Evolutionary conservation across 2,113 vertebrate species (phyloP).

Genomic region (Trichomycterus rosablanca): DNA sequence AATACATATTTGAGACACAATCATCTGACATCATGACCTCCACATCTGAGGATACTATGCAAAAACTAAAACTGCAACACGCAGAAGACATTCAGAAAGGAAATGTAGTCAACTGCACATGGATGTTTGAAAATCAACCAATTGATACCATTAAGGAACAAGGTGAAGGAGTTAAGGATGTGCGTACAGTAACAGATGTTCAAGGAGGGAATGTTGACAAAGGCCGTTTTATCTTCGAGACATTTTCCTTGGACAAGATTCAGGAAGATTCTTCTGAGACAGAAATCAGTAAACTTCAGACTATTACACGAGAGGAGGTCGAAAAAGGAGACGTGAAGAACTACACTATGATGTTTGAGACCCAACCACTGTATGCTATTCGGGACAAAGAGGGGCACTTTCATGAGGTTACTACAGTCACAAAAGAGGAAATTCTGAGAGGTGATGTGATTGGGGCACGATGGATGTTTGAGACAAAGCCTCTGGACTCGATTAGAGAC

Average conservation of each 20-base stretch:
- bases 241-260: constrained; percentile 81
- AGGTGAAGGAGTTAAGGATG: constrained; percentile 50
- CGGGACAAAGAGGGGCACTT: constrained; percentile 82
- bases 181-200: constrained; percentile 75
- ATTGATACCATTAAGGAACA: constrained; percentile 75
- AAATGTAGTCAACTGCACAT: constrained; percentile 77
- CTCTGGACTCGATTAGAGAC: constrained; percentile 80
- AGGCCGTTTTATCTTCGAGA: constrained; percentile 85
- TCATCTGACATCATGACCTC: constrained; percentile 80
- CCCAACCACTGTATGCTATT: constrained; percentile 85
- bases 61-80: constrained; percentile 73
- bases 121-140: constrained; percentile 85
- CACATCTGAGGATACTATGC: constrained; percentile 75
- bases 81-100: constrained; percentile 83
- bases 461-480: constrained; percentile 91
- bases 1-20: constrained; percentile 82
- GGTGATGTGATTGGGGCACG: constrained; percentile 86
- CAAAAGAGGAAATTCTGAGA: constrained; percentile 83
- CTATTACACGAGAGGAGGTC: constrained; percentile 64
- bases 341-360: constrained; percentile 89
- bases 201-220: constrained; percentile 82
- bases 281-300: constrained; percentile 60
- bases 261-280: constrained; percentile 68
- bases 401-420: constrained; percentile 89
- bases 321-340: constrained; percentile 82